Evolutionary conservation across 1,140 invertebrate species (phyloP), one percentile per base, ranked within the genome.

Genomic region (Dendroctonus ponderosae): DNA sequence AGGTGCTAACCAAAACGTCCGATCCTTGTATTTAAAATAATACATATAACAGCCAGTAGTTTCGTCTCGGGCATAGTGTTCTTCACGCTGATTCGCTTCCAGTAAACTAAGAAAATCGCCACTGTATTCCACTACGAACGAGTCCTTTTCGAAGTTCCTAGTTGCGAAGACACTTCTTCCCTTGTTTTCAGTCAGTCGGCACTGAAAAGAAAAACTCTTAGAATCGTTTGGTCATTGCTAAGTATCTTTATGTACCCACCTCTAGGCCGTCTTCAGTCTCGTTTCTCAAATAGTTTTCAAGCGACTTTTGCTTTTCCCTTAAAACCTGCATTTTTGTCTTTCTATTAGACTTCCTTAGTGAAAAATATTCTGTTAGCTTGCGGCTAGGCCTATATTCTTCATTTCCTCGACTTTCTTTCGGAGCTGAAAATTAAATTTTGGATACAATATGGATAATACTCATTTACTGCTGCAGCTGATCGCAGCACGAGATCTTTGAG

Each of bases 31-130:
- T 73, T 89, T 89, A 79, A 99, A 99, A 81, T 98, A 99, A 82
- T 99, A 99, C 97, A 99, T 99, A 75, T 99, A 99, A 78, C 97
- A 99, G 42, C 97, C 97, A 37, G 92, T 88, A 67, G 88, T 88
- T 69, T 90, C 86, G 80, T 97, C 91, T 79, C 88, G 82, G 2
- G 92, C 87, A 81, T 99, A 99, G 46, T 86, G 79, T 44, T 81
- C 77, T 76, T 99, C 98, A 43, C 95, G 82, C 57, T 87, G 82
- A 70, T 90, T 89, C 1, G 97, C 98, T 77, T 91, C 89, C 6
- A 83, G 80, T 58, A 91, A 83, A 70, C 89, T 87, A 6, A 99
- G 91, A 9, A 99, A 82, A 78, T 99, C 94, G 7, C 97, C 97
- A 64, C 89, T 86, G 80, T 99, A 99, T 80, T 99, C 97, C 7